These are phyloP conservation scores for Ardeotis arabs DNA, from an alignment of 2,113 vertebrate species.

Conservation along the genomic window DNA sequence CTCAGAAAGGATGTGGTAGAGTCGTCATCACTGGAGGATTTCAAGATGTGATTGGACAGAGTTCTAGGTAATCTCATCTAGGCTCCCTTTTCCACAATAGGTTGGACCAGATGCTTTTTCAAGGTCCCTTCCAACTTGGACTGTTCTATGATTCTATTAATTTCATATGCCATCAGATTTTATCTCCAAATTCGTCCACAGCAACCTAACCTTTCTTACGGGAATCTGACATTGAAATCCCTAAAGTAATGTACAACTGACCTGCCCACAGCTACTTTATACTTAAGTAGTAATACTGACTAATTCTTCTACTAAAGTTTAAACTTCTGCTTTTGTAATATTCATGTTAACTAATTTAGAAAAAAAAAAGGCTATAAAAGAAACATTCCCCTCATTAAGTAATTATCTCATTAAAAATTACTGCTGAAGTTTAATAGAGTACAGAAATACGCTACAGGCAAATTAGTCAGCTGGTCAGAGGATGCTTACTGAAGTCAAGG, in stretches of 20 bases:
- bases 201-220: not conserved
- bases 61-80: not conserved
- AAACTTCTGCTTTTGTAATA: not conserved
- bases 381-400: no score
- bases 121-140: not conserved
- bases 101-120: not conserved
- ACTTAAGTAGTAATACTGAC: not conserved
- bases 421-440: no score
- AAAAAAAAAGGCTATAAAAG: not conserved
- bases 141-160: not conserved
- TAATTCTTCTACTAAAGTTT: not conserved
- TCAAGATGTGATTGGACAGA: not conserved
- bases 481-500: no score
- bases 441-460: no score
- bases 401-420: no score
- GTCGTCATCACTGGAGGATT: not conserved
- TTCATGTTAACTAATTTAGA: not conserved
- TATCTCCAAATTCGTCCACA: not conserved
- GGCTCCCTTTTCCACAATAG: not conserved
- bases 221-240: not conserved
- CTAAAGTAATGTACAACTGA: not conserved
- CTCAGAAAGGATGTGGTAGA: accelerated
- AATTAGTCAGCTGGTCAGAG: no score
- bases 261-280: not conserved
- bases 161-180: not conserved